Evolutionary conservation across 2,888 invertebrate species (phyloP).

Genomic region (Phyllotreta cruciferae): DNA sequence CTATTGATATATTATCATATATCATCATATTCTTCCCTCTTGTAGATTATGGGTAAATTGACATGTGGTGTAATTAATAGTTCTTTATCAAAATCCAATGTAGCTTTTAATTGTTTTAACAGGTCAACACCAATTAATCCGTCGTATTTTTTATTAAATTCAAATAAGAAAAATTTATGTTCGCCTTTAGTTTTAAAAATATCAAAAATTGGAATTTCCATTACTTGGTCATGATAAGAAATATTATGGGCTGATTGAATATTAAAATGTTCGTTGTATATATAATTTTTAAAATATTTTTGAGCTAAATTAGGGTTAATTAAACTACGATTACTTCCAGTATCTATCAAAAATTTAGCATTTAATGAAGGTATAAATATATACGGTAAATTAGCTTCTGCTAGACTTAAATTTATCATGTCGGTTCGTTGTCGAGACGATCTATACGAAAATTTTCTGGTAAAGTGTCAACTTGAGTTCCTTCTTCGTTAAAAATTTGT

Average conservation of each 20-base stretch:
- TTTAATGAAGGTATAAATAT: not conserved
- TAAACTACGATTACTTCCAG: not conserved
- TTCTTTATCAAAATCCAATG: too few relatives aligned
- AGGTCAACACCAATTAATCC: not conserved
- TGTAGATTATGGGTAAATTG: too few relatives aligned
- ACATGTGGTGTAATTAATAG: too few relatives aligned
- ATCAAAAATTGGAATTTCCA: constrained; percentile 2
- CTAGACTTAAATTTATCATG: too few relatives aligned
- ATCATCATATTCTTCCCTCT: too few relatives aligned
- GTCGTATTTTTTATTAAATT: not conserved
- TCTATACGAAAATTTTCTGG: too few relatives aligned
- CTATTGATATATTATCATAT: too few relatives aligned
- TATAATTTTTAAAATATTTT: not conserved
- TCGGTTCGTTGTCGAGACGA: too few relatives aligned
- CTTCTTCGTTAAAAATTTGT: too few relatives aligned
- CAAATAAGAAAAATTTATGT: not conserved
- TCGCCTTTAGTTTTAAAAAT: not conserved
- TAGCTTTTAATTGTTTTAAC: not conserved
- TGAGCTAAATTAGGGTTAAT: not conserved
- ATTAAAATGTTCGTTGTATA: not conserved
- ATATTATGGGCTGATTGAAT: constrained; percentile 8
- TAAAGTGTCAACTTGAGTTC: too few relatives aligned
- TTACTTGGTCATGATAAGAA: not conserved
- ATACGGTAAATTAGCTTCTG: too few relatives aligned
- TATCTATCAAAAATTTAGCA: not conserved